Percentiles rank a stretch among this genome's conserved stretches.
These are phyloP conservation scores for Pteronura brasiliensis DNA, from an alignment of 2,113 vertebrate genomes.

Conservation along the genomic window DNA sequence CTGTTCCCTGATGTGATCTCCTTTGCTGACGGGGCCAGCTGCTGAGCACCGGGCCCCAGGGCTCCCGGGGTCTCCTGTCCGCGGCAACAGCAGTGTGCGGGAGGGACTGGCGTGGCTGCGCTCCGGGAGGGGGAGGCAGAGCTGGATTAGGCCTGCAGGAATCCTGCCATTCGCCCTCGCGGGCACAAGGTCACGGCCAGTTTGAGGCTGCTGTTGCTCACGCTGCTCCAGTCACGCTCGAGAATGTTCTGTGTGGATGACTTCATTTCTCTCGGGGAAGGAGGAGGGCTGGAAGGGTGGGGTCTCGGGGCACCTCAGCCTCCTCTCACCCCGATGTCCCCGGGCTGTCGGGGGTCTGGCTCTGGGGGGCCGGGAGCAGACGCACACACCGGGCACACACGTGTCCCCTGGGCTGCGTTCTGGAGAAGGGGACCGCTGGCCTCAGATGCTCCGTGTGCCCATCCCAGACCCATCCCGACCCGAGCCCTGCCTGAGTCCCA, in stretches of 20 bases:
- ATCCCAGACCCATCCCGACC: background rate
- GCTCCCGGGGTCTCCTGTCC: background rate
- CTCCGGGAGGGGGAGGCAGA: no score
- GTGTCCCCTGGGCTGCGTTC: no score
- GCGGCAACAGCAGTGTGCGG: background rate
- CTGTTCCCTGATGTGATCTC: no score
- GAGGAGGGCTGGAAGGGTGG: background rate
- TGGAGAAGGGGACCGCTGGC: background rate
- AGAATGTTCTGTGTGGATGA: background rate
- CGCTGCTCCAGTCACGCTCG: no score
- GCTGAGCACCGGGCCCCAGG: background rate
- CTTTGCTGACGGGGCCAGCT: background rate
- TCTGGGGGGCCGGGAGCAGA: background rate
- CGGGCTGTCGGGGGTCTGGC: background rate
- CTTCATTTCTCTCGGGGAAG: no score
- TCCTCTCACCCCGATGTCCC: background rate
- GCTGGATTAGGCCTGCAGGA: background rate
- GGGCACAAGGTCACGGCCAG: no score
- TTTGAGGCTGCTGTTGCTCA: background rate
- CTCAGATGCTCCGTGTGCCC: rapidly evolving
- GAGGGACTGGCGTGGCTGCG: background rate
- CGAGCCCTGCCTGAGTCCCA: no score
- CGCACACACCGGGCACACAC: background rate
- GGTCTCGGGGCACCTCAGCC: background rate
- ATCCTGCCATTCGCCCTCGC: no score